Conservation (phyloP, 2,888 invertebrate genomes). For the Hoplodrina blanda region DNA sequence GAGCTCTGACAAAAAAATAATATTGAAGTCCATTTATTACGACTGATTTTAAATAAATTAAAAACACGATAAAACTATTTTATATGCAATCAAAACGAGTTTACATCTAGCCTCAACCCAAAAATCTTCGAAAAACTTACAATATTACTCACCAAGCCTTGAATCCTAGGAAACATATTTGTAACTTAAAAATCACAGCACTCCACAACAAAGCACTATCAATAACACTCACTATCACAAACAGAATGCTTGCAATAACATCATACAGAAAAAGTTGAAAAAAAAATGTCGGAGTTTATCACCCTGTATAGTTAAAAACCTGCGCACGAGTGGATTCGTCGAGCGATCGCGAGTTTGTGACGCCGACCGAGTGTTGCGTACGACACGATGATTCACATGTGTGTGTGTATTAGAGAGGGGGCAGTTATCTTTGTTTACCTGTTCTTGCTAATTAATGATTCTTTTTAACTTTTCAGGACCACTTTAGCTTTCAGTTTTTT, state of each 20-base stretch:
- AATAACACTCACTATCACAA: slow-evolving; percentile 70
- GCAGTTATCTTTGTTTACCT: slow-evolving; percentile 63
- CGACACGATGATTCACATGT: slow-evolving; percentile 58
- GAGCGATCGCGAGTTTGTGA: slow-evolving; percentile 73
- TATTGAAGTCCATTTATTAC: background rate
- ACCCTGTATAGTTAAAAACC: slow-evolving; percentile 62
- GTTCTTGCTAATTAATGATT: slow-evolving; percentile 38
- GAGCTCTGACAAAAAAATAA: background rate
- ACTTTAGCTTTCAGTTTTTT: slow-evolving; percentile 12
- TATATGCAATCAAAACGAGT: slow-evolving; percentile 1
- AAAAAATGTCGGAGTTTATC: slow-evolving; percentile 32
- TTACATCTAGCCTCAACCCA: background rate
- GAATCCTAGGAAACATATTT: slow-evolving; percentile 88
- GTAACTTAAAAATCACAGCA: slow-evolving; percentile 60
- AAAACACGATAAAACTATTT: background rate
- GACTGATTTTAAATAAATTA: background rate
- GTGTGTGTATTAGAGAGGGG: slow-evolving; percentile 50
- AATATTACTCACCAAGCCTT: slow-evolving; percentile 84
- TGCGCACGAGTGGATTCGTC: slow-evolving; percentile 79
- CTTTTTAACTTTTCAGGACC: slow-evolving; percentile 12
- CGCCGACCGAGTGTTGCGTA: slow-evolving; percentile 40
- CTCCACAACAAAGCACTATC: slow-evolving; percentile 73
- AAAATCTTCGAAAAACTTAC: slow-evolving; percentile 33
- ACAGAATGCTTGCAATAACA: slow-evolving; percentile 65
- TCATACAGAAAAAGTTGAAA: slow-evolving; percentile 63